Evolutionary conservation across 2,888 invertebrate genomes (phyloP).

Genomic region (Nomada lathburiana): DNA sequence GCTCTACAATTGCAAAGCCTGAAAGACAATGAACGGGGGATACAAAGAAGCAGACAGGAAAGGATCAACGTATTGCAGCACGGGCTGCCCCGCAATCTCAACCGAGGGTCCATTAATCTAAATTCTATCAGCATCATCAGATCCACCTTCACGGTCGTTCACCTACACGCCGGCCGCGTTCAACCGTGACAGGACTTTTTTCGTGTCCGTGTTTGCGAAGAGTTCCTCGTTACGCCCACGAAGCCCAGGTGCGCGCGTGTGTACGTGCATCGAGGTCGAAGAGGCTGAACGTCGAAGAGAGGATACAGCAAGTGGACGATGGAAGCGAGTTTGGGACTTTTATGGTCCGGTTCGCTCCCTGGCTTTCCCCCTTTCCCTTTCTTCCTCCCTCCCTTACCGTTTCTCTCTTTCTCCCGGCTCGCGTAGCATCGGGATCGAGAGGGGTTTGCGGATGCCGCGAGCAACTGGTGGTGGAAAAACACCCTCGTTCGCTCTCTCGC

Average conservation of each 20-base stretch:
- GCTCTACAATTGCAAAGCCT: neutral
- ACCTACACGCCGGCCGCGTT: slow-evolving; percentile 39
- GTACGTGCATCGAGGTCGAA: slow-evolving; percentile 44
- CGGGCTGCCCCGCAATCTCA: neutral
- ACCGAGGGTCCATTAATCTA: slow-evolving; percentile 33
- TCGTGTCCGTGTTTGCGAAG: slow-evolving; percentile 23
- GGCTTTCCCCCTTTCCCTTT: slow-evolving; percentile 13
- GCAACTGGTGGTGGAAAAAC: slow-evolving; percentile 85
- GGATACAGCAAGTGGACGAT: slow-evolving; percentile 56
- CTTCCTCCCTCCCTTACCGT: neutral
- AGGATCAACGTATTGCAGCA: neutral
- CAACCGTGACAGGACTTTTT: slow-evolving; percentile 51
- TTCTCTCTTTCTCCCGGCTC: slow-evolving; percentile 17
- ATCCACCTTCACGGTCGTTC: slow-evolving; percentile 41
- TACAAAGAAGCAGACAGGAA: neutral
- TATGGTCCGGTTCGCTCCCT: slow-evolving; percentile 66
- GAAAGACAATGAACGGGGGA: too few relatives aligned
- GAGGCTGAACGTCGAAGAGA: slow-evolving; percentile 57
- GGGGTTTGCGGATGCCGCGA: slow-evolving; percentile 77
- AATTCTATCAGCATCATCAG: slow-evolving; percentile 38
- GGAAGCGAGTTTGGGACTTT: slow-evolving; percentile 77
- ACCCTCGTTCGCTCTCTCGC: slow-evolving; percentile 82
- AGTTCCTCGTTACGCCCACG: slow-evolving; percentile 53
- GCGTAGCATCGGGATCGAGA: slow-evolving; percentile 62
- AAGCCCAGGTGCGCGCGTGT: neutral